These are phyloP conservation scores for Lordiphosa mommai DNA, from an alignment of 1,140 invertebrate species.

Conservation along the genomic window DNA sequence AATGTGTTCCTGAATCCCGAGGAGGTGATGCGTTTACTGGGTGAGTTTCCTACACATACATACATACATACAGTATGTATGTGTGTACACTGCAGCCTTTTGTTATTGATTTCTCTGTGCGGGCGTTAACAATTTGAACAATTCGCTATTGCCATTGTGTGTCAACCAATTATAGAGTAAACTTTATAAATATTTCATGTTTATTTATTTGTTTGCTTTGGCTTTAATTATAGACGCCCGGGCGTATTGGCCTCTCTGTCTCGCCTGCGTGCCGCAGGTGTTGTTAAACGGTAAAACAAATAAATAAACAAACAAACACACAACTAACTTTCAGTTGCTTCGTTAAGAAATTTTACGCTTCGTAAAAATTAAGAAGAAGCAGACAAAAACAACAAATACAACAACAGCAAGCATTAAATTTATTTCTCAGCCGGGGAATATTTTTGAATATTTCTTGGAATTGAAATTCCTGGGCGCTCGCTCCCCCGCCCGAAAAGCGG, in stretches of 20 bases:
- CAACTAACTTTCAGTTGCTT: conserved; percentile 68
- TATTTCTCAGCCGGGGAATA: conserved; percentile 68
- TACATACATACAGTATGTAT: background rate
- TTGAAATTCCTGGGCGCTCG: conserved; percentile 56
- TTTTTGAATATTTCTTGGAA: conserved; percentile 77
- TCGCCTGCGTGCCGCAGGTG: conserved; percentile 54
- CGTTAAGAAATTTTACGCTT: conserved; percentile 75
- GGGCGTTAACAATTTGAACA: conserved; percentile 27
- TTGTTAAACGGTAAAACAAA: conserved; percentile 75
- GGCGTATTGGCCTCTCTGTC: conserved; percentile 4
- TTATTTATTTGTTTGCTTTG: conserved; percentile 58
- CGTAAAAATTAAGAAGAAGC: conserved; percentile 41
- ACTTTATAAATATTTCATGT: conserved; percentile 28
- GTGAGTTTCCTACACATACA: conserved; percentile 54
- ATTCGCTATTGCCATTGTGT: conserved; percentile 26
- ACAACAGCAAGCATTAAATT: conserved; percentile 57
- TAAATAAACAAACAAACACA: conserved; percentile 61
- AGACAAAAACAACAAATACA: conserved; percentile 22
- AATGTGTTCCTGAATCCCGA: conserved; percentile 80
- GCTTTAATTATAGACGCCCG: conserved; percentile 61
- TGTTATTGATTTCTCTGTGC: conserved; percentile 60
- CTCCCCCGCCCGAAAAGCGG: conserved; percentile 30
- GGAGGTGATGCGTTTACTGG: conserved; percentile 79
- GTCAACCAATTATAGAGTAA: conserved; percentile 48
- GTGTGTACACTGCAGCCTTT: conserved; percentile 11